A percentile compares a stretch with the other conserved stretches of the same genome.
These are phyloP conservation scores for Propithecus deckenii DNA, from an alignment of 2,797 vertebrate species.

Conservation along the genomic window DNA sequence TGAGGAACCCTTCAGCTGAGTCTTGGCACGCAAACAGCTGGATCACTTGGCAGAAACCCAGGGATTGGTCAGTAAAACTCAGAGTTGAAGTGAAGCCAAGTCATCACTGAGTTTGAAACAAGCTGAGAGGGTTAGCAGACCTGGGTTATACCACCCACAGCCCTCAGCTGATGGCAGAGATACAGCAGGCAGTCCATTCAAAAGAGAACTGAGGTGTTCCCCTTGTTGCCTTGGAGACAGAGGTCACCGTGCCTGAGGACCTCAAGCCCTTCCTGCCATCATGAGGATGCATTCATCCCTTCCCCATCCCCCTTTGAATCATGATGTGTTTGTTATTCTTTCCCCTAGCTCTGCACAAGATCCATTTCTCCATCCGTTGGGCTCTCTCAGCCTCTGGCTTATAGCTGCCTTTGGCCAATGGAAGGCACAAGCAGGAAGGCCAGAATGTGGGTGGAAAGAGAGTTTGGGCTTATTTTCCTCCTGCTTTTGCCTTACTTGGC, in stretches of 20 bases:
- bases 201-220: neutral
- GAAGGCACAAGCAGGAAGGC: neutral
- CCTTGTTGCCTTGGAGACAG: neutral
- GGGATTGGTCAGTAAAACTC: neutral
- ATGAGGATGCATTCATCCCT: neutral
- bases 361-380: neutral
- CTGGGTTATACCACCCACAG: neutral
- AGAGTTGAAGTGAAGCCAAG: neutral
- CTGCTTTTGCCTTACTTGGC: neutral
- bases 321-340: neutral
- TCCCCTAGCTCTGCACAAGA: neutral
- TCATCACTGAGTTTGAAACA: neutral
- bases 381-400: neutral
- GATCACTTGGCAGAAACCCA: neutral
- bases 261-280: neutral
- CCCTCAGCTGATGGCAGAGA: neutral
- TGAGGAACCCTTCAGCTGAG: neutral
- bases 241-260: neutral
- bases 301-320: neutral
- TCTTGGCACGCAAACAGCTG: neutral
- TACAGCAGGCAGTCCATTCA: neutral
- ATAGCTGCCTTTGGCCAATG: neutral
- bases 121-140: neutral
- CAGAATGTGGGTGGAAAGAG: neutral
- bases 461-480: neutral